These are phyloP conservation scores for Pseudorasbora parva DNA, from an alignment of 2,113 vertebrate genomes.

Conservation along the genomic window DNA sequence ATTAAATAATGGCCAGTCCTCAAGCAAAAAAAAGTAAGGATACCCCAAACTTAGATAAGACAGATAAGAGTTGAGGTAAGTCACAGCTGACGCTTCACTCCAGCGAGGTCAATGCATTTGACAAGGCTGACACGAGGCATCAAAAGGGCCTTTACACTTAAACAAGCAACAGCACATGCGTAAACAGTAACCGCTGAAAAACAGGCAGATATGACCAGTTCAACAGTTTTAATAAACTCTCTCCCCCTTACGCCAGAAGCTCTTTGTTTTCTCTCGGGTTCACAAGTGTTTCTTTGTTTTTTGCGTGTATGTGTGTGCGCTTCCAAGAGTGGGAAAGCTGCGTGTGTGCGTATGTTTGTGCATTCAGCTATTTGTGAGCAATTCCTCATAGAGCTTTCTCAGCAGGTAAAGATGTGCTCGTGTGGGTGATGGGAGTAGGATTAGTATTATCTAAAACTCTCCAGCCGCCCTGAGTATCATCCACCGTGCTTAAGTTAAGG, in stretches of 20 bases:
- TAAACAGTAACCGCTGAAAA: background rate
- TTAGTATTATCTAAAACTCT: conserved; percentile 75
- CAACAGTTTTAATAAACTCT: conserved; percentile 38
- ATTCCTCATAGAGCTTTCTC: conserved; percentile 51
- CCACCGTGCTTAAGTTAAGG: conserved; percentile 76
- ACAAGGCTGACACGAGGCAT: background rate
- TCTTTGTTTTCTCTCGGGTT: conserved; percentile 40
- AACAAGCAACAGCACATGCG: conserved; percentile 5
- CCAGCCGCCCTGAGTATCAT: conserved; percentile 69
- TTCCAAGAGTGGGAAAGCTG: background rate
- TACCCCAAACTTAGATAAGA: background rate
- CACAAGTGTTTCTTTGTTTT: conserved; percentile 43
- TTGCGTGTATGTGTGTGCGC: conserved; percentile 1
- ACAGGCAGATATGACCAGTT: conserved; percentile 31
- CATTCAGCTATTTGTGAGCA: conserved; percentile 46
- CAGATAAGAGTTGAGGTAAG: background rate
- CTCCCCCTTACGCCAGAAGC: conserved; percentile 9
- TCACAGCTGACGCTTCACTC: background rate
- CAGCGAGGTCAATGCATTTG: background rate
- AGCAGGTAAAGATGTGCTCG: conserved; percentile 55
- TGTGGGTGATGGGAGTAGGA: conserved; percentile 52
- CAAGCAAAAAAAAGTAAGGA: background rate
- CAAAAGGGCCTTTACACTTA: background rate
- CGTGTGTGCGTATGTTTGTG: conserved; percentile 37
- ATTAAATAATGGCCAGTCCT: background rate